These are phyloP conservation scores for Ornithoptera priamus DNA, from an alignment of 2,888 invertebrate species.

Conservation along the genomic window DNA sequence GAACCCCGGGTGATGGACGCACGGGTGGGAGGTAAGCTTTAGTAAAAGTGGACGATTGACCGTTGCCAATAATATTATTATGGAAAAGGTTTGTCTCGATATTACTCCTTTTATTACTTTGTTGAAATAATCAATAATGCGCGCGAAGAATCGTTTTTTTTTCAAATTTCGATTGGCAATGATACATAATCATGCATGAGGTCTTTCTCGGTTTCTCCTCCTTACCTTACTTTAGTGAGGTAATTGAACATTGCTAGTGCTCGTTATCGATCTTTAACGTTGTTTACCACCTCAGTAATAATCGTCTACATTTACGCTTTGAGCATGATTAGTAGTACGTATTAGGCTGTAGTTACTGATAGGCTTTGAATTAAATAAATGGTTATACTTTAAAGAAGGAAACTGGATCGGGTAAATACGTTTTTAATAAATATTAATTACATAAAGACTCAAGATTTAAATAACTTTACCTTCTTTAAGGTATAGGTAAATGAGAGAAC, in stretches of 20 bases:
- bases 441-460: neutral
- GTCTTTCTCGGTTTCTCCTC: neutral
- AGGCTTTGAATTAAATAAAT: constrained; percentile 5
- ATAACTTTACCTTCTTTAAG: neutral
- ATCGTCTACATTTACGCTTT: constrained; percentile 31
- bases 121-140: neutral
- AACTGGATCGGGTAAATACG: neutral
- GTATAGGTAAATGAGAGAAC: constrained; percentile 2
- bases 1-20: constrained; percentile 21
- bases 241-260: neutral
- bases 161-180: neutral
- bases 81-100: too few species aligned
- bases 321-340: constrained; percentile 9
- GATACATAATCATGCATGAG: constrained; percentile 7
- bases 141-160: neutral
- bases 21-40: constrained; percentile 30
- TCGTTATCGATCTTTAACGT: constrained; percentile 4
- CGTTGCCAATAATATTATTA: too few species aligned
- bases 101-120: too few species aligned
- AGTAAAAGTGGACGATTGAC: constrained; percentile 26
- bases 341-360: constrained; percentile 8
- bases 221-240: neutral
- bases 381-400: neutral
- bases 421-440: neutral
- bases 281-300: constrained; percentile 12